These are phyloP conservation scores for Antheraea mylitta DNA, from an alignment of 1,140 invertebrate species.

Conservation along the genomic window DNA sequence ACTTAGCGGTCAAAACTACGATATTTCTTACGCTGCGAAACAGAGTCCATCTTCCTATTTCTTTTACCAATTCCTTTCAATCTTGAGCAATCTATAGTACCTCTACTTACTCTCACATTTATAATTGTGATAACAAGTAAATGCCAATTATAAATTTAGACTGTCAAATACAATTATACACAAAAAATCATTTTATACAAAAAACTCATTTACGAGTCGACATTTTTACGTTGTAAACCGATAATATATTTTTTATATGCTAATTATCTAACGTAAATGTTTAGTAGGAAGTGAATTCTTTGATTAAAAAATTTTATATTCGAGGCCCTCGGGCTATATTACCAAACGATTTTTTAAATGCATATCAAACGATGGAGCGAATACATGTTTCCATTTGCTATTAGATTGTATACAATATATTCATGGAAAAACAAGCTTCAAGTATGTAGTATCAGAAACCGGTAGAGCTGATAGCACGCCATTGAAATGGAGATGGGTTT, in stretches of 20 bases:
- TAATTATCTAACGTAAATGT: not conserved
- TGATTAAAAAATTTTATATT: not conserved
- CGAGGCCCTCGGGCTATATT: not conserved
- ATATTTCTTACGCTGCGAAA: no score
- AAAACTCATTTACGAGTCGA: not conserved
- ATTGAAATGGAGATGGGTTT: slow-evolving; percentile 28
- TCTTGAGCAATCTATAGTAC: no score
- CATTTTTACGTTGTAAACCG: not conserved
- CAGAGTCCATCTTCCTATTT: no score
- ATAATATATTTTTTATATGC: not conserved
- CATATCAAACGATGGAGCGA: not conserved
- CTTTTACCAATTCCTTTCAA: no score
- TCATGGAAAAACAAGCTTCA: not conserved
- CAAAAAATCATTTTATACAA: not conserved
- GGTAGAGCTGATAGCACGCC: slow-evolving; percentile 10
- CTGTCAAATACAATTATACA: not conserved
- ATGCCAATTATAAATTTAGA: not conserved
- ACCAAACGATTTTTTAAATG: not conserved
- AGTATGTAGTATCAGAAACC: not conserved
- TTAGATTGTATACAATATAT: slow-evolving; percentile 2
- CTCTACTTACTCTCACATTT: not conserved
- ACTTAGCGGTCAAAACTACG: no score
- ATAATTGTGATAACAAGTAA: not conserved
- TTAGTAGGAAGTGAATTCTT: slow-evolving; percentile 3
- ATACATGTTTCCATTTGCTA: not conserved